Conservation (phyloP, 2,113 vertebrate species). For the Zosterops lateralis region DNA sequence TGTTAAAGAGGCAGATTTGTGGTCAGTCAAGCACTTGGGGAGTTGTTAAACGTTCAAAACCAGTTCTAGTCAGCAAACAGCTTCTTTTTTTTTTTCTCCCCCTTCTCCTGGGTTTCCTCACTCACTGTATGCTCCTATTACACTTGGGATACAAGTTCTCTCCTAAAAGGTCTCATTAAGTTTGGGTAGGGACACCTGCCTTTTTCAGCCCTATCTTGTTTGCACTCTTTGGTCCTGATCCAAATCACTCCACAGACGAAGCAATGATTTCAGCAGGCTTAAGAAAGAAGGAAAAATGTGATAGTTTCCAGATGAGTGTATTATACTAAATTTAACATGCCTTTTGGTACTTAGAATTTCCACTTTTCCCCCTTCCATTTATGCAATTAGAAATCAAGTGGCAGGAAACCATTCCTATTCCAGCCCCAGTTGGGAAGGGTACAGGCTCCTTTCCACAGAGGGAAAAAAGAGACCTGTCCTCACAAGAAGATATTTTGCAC, state of each 20-base stretch:
- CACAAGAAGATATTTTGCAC: conserved; percentile 10
- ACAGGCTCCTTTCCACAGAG: background rate
- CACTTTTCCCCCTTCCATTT: conserved; percentile 62
- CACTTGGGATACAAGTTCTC: background rate
- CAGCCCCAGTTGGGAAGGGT: background rate
- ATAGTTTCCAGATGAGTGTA: conserved; percentile 78
- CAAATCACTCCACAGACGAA: background rate
- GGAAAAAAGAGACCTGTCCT: background rate
- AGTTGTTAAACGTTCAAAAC: conserved; percentile 1
- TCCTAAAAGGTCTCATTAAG: background rate
- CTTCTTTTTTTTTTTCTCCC: background rate
- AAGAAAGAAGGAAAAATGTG: conserved; percentile 60
- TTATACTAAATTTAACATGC: conserved; percentile 72
- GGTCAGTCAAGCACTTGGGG: conserved; percentile 1
- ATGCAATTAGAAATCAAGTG: conserved; percentile 67
- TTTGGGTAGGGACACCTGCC: conserved; percentile 27
- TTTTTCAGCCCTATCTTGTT: conserved; percentile 6
- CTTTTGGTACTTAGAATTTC: conserved; percentile 71
- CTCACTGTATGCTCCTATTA: background rate
- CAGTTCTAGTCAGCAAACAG: conserved; percentile 23
- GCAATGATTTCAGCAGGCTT: conserved; percentile 56
- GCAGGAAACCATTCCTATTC: conserved; percentile 54
- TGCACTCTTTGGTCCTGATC: background rate
- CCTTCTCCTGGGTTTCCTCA: background rate
- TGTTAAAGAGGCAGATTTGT: conserved; percentile 52